phyloP scores from a whole-genome alignment of 2,113 vertebrate species.

The Neotoma lepida region DNA sequence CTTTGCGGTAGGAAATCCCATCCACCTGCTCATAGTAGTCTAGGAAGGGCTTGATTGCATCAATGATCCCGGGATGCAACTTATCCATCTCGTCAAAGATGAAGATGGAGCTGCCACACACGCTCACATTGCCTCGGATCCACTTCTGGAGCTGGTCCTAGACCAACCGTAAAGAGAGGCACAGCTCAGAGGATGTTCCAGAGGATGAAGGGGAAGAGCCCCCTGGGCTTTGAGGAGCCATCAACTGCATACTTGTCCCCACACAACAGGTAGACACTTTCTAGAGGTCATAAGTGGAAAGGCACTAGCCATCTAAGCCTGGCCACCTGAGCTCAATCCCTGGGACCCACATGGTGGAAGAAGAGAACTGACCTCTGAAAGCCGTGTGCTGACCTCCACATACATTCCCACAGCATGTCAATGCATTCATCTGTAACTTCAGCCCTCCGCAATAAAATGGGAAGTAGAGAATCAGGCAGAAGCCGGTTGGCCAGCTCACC shows the following conservation, averaged over 20 bases:
- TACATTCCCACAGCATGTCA: background rate
- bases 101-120: constrained; percentile 92
- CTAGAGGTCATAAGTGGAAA: background rate
- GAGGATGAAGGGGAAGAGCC: background rate
- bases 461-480: too few relatives aligned
- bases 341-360: background rate
- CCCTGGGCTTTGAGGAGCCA: background rate
- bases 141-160: constrained; percentile 93
- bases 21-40: constrained; percentile 93
- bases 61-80: constrained; percentile 93
- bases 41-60: constrained; percentile 94
- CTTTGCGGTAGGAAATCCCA: constrained; percentile 91
- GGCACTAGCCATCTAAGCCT: background rate
- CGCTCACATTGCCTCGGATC: constrained; percentile 93
- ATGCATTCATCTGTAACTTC: background rate
- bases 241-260: background rate
- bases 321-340: background rate
- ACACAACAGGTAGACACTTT: rapidly evolving
- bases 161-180: background rate
- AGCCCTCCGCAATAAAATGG: background rate
- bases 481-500: background rate
- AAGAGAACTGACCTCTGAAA: background rate
- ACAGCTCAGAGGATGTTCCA: background rate
- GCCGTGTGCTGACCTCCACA: background rate
- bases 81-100: constrained; percentile 99